phyloP scores from a whole-genome alignment of 2,113 vertebrate genomes.

The Onychorhynchus coronatus region DNA sequence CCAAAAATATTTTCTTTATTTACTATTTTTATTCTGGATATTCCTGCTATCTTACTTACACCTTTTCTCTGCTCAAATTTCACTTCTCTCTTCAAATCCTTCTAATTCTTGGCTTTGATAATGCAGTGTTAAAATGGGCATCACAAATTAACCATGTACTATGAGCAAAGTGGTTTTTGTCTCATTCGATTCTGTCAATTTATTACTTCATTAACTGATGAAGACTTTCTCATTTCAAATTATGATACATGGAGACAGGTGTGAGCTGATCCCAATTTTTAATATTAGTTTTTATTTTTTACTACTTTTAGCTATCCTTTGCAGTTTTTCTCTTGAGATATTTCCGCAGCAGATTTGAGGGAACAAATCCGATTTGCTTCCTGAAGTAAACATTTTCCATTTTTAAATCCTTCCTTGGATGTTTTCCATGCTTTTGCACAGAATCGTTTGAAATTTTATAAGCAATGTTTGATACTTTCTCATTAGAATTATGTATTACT shows the following conservation, averaged over 20 bases:
- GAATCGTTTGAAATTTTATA: not conserved
- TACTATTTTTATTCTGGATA: not conserved
- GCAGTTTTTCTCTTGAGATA: not conserved
- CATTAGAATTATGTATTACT: not conserved
- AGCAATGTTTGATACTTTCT: not conserved
- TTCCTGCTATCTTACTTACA: not conserved
- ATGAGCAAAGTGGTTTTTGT: rapidly evolving
- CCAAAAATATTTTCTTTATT: not conserved
- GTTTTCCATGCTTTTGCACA: not conserved
- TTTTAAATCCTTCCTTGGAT: not conserved
- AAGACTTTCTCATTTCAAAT: not conserved
- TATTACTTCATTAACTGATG: not conserved
- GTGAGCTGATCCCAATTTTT: not conserved
- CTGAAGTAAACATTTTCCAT: not conserved
- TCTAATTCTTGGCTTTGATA: not conserved
- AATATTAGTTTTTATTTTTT: not conserved
- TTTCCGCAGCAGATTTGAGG: not conserved
- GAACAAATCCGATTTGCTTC: not conserved
- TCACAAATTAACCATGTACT: not conserved
- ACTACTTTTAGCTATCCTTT: not conserved
- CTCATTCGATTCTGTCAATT: not conserved
- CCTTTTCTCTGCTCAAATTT: rapidly evolving
- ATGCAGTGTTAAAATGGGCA: not conserved
- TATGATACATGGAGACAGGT: not conserved
- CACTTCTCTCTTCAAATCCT: not conserved